phyloP scores from a whole-genome alignment of 2,888 invertebrate species.

The Stenotaenia linearis region DNA sequence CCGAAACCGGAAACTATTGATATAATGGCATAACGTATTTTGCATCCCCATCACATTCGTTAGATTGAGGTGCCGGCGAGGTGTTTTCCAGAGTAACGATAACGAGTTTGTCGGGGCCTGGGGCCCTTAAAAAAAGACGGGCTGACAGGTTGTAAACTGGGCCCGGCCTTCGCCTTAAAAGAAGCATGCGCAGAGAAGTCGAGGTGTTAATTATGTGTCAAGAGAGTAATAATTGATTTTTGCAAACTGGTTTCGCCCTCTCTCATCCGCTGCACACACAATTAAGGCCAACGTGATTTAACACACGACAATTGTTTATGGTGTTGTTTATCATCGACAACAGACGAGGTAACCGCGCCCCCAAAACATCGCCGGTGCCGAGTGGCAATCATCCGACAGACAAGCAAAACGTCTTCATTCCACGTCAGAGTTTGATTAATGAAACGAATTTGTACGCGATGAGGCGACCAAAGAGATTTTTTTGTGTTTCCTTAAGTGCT shows the following conservation, averaged over 20 bases:
- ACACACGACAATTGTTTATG: slow-evolving; percentile 29
- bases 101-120: slow-evolving; percentile 9
- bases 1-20: background rate
- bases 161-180: background rate
- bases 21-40: background rate
- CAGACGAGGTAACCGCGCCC: slow-evolving; percentile 9
- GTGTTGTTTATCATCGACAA: slow-evolving; percentile 29
- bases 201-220: slow-evolving; percentile 33
- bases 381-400: background rate
- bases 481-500: too few species aligned
- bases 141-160: background rate
- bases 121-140: background rate
- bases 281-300: slow-evolving; percentile 30
- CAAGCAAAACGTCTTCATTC: background rate
- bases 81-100: background rate
- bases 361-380: background rate
- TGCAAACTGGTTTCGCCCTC: slow-evolving; percentile 29
- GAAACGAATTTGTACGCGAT: too few species aligned
- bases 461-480: too few species aligned
- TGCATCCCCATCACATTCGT: background rate
- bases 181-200: background rate
- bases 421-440: background rate
- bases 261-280: background rate
- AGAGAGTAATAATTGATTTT: slow-evolving; percentile 30
- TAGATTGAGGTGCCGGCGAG: background rate